These are phyloP conservation scores for Tetrao urogallus DNA, from an alignment of 2,113 vertebrate genomes.

Conservation along the genomic window DNA sequence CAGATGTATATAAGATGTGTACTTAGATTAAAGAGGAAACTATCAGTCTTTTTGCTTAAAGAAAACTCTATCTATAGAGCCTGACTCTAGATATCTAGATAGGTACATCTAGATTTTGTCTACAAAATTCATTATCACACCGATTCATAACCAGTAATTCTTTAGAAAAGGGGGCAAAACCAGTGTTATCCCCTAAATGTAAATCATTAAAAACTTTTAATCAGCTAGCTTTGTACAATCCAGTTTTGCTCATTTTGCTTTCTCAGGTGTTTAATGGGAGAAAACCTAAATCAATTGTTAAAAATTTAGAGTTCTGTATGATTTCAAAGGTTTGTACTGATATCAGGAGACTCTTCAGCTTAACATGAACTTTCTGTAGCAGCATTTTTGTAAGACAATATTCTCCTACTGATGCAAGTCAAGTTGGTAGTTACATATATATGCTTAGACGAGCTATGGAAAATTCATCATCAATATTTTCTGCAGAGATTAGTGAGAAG, in stretches of 20 bases:
- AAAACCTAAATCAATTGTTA: not conserved
- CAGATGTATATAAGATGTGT: not conserved
- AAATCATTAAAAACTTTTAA: not conserved
- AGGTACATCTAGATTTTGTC: not conserved
- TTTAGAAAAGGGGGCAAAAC: not conserved
- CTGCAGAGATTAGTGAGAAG: not conserved
- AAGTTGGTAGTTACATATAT: not conserved
- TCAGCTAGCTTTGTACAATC: not conserved
- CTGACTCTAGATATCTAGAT: no score
- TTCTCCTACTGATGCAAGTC: not conserved
- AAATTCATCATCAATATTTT: not conserved
- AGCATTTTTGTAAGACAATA: not conserved
- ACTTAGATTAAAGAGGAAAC: not conserved
- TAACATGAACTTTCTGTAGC: not conserved
- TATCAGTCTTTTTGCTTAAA: not conserved
- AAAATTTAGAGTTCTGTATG: not conserved
- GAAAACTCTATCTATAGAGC: not conserved
- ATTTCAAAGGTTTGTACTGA: not conserved
- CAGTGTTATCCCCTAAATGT: not conserved
- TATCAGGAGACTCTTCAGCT: fast-evolving
- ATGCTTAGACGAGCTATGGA: not conserved
- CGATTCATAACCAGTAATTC: not conserved
- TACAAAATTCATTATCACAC: not conserved
- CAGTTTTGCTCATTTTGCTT: not conserved
- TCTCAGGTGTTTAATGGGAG: not conserved